Conservation (phyloP, 2,113 vertebrate species). For the Pteronura brasiliensis region DNA sequence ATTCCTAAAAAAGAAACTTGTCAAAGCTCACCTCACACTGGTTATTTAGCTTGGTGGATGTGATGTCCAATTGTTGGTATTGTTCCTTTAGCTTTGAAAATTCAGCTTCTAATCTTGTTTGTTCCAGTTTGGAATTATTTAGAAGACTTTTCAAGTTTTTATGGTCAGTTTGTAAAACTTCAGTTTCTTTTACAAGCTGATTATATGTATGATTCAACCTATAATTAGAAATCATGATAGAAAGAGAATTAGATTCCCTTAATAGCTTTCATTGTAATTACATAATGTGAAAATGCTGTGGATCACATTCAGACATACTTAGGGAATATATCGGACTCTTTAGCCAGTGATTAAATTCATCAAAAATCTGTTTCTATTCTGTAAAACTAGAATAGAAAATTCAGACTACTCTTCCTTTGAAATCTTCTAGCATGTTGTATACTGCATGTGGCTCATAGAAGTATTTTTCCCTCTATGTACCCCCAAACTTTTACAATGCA, state of each 20-base stretch:
- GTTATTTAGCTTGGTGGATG: slow-evolving; percentile 96
- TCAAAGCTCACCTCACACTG: slow-evolving; percentile 92
- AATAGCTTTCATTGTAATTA: background rate
- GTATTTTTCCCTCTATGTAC: background rate
- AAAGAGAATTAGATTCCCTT: background rate
- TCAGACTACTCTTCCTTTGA: background rate
- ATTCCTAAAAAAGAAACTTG: background rate
- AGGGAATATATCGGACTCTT: background rate
- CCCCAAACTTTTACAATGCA: background rate
- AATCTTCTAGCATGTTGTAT: background rate
- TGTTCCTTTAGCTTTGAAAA: slow-evolving; percentile 96
- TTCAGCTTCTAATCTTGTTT: slow-evolving; percentile 96
- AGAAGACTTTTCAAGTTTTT: slow-evolving; percentile 94
- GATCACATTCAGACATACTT: background rate
- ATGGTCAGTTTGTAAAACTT: slow-evolving; percentile 94
- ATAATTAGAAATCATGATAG: slow-evolving; percentile 64
- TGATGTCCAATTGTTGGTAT: slow-evolving; percentile 97
- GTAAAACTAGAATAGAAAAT: background rate
- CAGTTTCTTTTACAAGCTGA: slow-evolving; percentile 93
- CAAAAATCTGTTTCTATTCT: slow-evolving; percentile 19
- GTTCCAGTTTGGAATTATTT: slow-evolving; percentile 94
- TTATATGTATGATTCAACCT: slow-evolving; percentile 90
- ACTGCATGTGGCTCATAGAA: background rate
- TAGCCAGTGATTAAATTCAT: background rate
- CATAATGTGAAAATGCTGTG: slow-evolving; percentile 25